Evolutionary conservation across 35 echinoderm and acorn worm genomes (phyloP), one percentile per base, ranked within the genome.

Genomic region (Lytechinus pictus): DNA sequence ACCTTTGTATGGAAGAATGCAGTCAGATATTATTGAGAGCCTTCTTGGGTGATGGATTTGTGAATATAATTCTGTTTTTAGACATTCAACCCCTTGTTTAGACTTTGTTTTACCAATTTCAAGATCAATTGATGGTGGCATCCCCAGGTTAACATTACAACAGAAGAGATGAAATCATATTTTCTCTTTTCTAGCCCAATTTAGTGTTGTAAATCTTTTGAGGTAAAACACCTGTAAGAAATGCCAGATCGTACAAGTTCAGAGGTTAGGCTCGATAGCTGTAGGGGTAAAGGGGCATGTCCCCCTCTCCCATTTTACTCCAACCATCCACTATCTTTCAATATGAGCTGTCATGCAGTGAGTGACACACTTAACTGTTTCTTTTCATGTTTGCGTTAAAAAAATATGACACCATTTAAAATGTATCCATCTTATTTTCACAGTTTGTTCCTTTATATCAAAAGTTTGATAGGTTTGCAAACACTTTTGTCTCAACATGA

Each of bases 141-240:
- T 24, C 21, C 61, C 66, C 16, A 24, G 66, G 66, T 79, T 79
- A 24, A 14, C 66, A 79, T 79, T 79, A 79, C 66, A 79, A 79
- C 66, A 24, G 66, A 79, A 79, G 16, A 79, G 66, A 79, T 79
- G 66, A 79, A 79, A 79, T 79, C 66, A 79, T 79, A 79, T 79
- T 79, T 79, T 24, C 21, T 79, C 66, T 79, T 24, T 79, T 79
- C 66, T 79, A 79, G 24, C 66, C 66, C 66, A 79, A 79, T 79
- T 79, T 24, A 79, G 66, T 5, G 66, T 79, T 90, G 88, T 54
- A 90, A 90, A 90, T 90, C 88, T 90, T 90, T 14, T 90, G 88
- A 90, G 52, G 52, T 90, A 29, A 90, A 8, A 28, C 88, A 90
- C 88, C 88, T 90, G 88, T 79, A 79, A 24, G 19, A 79, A 79